A percentile compares a stretch with the other conserved stretches of the same genome.
These are phyloP conservation scores for Euzophera pinguis DNA, from an alignment of 2,888 invertebrate genomes.

Conservation along the genomic window DNA sequence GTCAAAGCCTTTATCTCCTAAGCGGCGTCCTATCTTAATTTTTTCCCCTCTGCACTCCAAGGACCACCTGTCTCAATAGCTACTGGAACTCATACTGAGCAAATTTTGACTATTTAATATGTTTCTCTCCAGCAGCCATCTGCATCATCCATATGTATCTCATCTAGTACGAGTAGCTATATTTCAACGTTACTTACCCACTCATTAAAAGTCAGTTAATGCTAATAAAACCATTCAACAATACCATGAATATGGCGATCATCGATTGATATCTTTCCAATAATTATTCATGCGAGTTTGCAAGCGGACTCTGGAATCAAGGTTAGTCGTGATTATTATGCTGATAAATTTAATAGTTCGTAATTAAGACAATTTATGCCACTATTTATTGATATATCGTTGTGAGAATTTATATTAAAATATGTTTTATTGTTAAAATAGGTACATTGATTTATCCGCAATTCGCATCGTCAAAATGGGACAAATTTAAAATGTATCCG, in stretches of 20 bases:
- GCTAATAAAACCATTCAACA: slow-evolving; percentile 35
- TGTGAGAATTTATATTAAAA: slow-evolving; percentile 5
- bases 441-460: no score
- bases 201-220: slow-evolving; percentile 44
- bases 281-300: slow-evolving; percentile 54
- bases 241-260: slow-evolving; percentile 36
- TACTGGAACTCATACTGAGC: no score
- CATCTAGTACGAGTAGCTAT: not conserved
- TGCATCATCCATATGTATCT: no score
- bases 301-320: slow-evolving; percentile 32
- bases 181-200: slow-evolving; percentile 20
- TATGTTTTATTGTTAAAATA: no score
- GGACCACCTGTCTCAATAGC: no score
- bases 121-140: no score
- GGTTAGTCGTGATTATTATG: slow-evolving; percentile 32
- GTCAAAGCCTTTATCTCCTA: no score
- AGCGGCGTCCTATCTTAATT: no score
- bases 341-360: slow-evolving; percentile 27
- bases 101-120: no score
- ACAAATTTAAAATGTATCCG: no score
- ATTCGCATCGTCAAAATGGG: no score
- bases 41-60: no score
- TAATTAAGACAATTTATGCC: slow-evolving; percentile 25
- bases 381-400: slow-evolving; percentile 1
- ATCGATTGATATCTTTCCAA: slow-evolving; percentile 48